Evolutionary conservation across 2,797 vertebrate species (phyloP).

Genomic region (Numenius phaeopus): DNA sequence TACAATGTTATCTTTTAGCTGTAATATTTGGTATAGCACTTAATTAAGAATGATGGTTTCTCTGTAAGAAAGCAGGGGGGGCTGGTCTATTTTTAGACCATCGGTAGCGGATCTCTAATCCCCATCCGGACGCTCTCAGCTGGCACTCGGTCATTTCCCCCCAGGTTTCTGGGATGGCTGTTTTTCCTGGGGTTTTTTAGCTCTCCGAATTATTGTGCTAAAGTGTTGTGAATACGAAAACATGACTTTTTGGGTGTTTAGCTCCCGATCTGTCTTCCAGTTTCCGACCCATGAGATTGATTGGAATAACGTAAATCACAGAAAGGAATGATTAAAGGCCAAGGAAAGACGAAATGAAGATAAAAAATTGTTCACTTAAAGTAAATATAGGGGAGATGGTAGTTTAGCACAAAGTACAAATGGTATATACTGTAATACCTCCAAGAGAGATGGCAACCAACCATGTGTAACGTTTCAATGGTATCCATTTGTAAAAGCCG

Average conservation of each 20-base stretch:
- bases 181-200: neutral
- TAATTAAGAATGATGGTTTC: constrained; percentile 61
- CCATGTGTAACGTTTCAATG: constrained; percentile 96
- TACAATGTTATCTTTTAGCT: constrained; percentile 78
- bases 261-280: constrained; percentile 64
- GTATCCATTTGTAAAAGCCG: constrained; percentile 99
- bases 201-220: neutral
- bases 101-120: neutral
- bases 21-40: constrained; percentile 67
- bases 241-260: neutral
- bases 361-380: constrained; percentile 40
- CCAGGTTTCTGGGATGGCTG: neutral
- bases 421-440: constrained; percentile 93
- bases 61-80: neutral
- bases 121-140: neutral
- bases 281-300: constrained; percentile 75
- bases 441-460: constrained; percentile 94
- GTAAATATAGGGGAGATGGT: constrained; percentile 73
- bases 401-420: constrained; percentile 85
- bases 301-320: constrained; percentile 54
- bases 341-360: constrained; percentile 66
- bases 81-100: neutral
- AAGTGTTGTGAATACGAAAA: neutral
- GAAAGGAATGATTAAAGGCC: constrained; percentile 72
- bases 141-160: neutral